Evolutionary conservation across 2,113 vertebrate genomes (phyloP).

Genomic region (Sebastes schlegelii): DNA sequence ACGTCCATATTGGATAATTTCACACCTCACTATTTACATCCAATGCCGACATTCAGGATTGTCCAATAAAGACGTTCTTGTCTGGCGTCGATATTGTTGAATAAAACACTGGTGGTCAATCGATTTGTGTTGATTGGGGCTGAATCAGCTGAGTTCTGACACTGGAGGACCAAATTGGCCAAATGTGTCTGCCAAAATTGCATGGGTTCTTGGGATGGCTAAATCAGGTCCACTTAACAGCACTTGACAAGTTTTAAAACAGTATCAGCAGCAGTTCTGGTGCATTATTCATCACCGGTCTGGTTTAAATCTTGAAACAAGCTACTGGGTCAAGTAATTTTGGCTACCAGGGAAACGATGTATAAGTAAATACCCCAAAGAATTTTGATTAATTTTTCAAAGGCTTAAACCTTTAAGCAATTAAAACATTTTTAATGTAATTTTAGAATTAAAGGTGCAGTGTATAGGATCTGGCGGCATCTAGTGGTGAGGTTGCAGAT

Average conservation of each 20-base stretch:
- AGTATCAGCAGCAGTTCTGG: background rate
- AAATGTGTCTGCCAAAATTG: background rate
- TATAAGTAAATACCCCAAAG: background rate
- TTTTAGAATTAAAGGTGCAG: no score
- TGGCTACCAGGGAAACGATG: background rate
- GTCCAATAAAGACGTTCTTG: background rate
- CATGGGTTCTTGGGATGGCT: background rate
- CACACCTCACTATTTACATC: background rate
- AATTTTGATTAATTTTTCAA: background rate
- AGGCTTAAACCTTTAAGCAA: background rate
- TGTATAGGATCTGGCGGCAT: no score
- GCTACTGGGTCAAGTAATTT: background rate
- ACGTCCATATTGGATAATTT: background rate
- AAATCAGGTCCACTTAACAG: background rate
- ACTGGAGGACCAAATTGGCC: background rate
- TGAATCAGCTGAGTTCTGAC: background rate
- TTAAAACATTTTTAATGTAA: background rate
- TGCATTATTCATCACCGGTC: background rate
- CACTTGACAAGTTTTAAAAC: background rate
- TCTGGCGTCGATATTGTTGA: background rate
- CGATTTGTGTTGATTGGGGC: background rate
- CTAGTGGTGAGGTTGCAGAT: no score
- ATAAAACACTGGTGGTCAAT: background rate
- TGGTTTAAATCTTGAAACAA: slow-evolving; percentile 5
- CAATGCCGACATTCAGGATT: background rate